Percentiles rank a stretch among this genome's conserved stretches.
These are phyloP conservation scores for Osmerus mordax DNA, from an alignment of 2,113 vertebrate species.

Conservation along the genomic window DNA sequence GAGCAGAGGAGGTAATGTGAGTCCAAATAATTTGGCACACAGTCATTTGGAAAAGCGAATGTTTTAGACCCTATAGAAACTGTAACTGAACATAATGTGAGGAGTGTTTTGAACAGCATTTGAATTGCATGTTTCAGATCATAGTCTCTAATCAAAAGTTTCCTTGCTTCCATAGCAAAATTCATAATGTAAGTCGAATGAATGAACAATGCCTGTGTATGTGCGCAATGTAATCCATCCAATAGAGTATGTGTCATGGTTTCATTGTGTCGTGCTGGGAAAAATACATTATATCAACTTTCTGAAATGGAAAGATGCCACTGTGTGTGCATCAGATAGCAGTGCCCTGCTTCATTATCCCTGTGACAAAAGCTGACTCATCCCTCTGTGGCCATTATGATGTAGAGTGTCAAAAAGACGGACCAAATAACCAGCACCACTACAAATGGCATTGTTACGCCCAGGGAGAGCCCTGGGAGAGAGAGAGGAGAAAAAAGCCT, in stretches of 20 bases:
- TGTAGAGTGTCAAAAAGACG: conserved; percentile 9
- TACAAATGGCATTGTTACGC: conserved; percentile 40
- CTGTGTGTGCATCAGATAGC: background rate
- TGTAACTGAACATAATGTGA: too few relatives aligned
- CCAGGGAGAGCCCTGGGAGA: background rate
- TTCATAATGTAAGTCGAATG: too few relatives aligned
- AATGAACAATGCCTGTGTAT: too few relatives aligned
- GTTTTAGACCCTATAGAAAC: too few relatives aligned
- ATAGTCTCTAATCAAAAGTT: background rate
- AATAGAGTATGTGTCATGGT: too few relatives aligned
- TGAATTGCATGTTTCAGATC: background rate
- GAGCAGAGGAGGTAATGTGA: background rate
- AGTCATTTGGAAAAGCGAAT: too few relatives aligned
- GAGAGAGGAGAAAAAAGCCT: conserved; percentile 10
- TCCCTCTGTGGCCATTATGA: background rate
- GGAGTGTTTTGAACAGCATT: background rate
- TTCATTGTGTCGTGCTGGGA: too few relatives aligned
- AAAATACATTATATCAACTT: too few relatives aligned
- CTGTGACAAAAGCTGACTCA: conserved; percentile 3
- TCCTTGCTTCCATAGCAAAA: conserved; percentile 13
- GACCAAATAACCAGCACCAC: conserved; percentile 10
- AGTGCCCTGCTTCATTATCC: background rate
- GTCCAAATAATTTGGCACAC: background rate
- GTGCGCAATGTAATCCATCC: too few relatives aligned
- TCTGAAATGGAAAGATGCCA: background rate